Conservation (phyloP, 2,888 invertebrate species). For the Drosophila koepferae region DNA sequence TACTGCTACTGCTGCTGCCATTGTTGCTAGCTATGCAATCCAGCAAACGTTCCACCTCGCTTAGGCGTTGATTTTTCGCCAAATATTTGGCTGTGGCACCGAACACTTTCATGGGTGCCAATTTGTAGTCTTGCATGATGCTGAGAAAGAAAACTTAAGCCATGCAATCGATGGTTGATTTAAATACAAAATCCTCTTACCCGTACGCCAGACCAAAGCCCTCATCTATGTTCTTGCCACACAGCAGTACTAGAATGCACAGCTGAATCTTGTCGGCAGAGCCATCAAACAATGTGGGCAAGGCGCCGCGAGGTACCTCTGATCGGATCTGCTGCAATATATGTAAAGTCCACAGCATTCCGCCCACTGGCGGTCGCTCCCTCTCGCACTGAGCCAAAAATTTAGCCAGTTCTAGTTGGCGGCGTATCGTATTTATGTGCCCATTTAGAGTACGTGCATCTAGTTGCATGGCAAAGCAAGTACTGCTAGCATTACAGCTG, state of each 20-base stretch:
- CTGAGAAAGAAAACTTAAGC: constrained; percentile 83
- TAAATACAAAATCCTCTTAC: constrained; percentile 84
- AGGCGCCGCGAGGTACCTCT: constrained; percentile 69
- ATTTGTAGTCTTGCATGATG: constrained; percentile 89
- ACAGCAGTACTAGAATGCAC: constrained; percentile 89
- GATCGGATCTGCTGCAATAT: constrained; percentile 81
- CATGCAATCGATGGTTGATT: neutral
- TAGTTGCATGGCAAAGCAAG: constrained; percentile 88
- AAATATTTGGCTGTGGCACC: constrained; percentile 90
- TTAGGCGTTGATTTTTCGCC: constrained; percentile 88
- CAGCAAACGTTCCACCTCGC: constrained; percentile 89
- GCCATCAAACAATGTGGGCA: constrained; percentile 91
- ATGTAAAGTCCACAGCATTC: constrained; percentile 64
- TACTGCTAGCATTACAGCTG: constrained; percentile 33
- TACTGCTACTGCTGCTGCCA: constrained; percentile 84
- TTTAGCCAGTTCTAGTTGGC: constrained; percentile 93
- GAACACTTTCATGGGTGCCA: constrained; percentile 90
- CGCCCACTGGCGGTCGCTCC: constrained; percentile 45
- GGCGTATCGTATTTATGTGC: constrained; percentile 91
- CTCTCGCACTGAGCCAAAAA: constrained; percentile 89
- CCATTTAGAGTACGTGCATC: constrained; percentile 90
- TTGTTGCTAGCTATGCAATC: constrained; percentile 87
- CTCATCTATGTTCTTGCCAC: constrained; percentile 89
- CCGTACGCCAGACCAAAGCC: constrained; percentile 90
- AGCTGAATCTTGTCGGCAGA: constrained; percentile 89